Conservation (phyloP, 2,797 vertebrate genomes). For the Vespertilio murinus region DNA sequence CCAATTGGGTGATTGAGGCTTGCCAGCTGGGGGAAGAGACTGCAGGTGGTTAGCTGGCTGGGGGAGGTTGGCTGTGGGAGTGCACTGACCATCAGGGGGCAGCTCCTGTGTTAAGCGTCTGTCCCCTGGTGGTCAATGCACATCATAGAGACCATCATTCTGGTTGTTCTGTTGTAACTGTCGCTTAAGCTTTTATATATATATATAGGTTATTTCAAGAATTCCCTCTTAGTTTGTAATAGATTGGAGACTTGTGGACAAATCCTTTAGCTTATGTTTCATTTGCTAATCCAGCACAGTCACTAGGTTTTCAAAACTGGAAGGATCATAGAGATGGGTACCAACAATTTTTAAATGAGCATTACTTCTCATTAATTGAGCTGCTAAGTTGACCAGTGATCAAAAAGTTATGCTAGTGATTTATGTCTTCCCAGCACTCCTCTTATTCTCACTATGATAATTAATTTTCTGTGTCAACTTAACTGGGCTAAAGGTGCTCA, state of each 20-base stretch:
- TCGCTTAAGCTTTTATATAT: too few species aligned
- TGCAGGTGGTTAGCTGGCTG: too few species aligned
- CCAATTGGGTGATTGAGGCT: too few species aligned
- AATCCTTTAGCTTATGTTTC: neutral
- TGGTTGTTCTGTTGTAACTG: too few species aligned
- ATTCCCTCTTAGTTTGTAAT: neutral
- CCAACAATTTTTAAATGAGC: neutral
- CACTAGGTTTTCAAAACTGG: neutral
- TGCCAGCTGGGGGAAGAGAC: too few species aligned
- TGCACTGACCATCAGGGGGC: too few species aligned
- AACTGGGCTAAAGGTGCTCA: neutral
- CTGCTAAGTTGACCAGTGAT: neutral
- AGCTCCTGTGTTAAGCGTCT: too few species aligned
- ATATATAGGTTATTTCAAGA: neutral
- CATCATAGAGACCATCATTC: too few species aligned
- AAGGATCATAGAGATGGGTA: neutral
- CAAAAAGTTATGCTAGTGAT: neutral
- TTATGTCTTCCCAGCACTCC: neutral
- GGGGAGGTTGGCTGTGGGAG: too few species aligned
- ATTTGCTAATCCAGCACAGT: neutral
- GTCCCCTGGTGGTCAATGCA: too few species aligned
- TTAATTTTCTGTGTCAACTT: neutral
- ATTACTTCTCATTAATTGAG: neutral
- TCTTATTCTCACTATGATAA: neutral
- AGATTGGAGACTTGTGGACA: neutral